A percentile compares a stretch with the other conserved stretches of the same genome.
Conservation (phyloP, 2,113 vertebrate genomes). For the Saguinus imperator region DNA sequence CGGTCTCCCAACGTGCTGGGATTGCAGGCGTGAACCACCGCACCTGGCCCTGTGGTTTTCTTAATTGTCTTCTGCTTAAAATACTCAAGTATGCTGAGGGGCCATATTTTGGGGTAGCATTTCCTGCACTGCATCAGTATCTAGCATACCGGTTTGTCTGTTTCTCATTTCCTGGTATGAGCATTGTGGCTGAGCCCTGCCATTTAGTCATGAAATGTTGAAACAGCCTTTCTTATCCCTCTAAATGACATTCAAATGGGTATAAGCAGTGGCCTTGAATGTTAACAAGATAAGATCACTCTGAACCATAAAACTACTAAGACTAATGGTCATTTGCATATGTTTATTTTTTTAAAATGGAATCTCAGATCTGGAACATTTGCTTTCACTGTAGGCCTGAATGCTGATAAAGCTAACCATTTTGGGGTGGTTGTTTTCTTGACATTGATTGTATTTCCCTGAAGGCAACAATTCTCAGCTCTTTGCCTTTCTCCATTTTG, state of each 20-base stretch:
- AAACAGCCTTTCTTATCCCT: constrained; percentile 37
- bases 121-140: background rate
- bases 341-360: constrained; percentile 49
- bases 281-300: background rate
- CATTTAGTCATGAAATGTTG: background rate
- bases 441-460: constrained; percentile 13
- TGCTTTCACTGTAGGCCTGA: background rate
- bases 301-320: background rate
- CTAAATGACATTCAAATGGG: background rate
- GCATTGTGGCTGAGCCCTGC: background rate
- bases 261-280: background rate
- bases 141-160: fast-evolving
- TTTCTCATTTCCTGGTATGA: background rate
- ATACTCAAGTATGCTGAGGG: background rate
- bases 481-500: background rate
- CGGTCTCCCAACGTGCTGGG: no score
- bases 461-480: constrained; percentile 30
- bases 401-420: constrained; percentile 5
- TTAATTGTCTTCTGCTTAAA: background rate
- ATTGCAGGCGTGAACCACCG: no score
- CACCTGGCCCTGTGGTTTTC: background rate
- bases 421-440: constrained; percentile 21
- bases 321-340: constrained; percentile 12
- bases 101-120: background rate
- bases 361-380: background rate